phyloP scores from a whole-genome alignment of 2,113 vertebrate genomes.

The Pandion haliaetus region DNA sequence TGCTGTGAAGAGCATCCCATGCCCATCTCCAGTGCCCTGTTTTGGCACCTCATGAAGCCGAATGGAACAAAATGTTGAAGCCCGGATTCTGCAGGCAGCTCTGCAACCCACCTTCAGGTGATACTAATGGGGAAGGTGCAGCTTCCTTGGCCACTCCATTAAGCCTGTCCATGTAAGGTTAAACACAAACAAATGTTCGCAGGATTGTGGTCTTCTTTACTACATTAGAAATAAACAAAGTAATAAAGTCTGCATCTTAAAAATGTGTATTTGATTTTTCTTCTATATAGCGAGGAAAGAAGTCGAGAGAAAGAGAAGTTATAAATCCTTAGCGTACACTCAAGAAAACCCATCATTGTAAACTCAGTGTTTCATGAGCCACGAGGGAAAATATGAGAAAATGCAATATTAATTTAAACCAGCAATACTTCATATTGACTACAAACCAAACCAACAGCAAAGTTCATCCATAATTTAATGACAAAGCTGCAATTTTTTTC shows the following conservation, averaged over 20 bases:
- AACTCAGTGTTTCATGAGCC: neutral
- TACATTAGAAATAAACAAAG: neutral
- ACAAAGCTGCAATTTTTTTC: neutral
- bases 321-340: neutral
- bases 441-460: neutral
- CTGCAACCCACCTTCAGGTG: neutral
- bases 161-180: neutral
- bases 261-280: neutral
- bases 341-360: neutral
- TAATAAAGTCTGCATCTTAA: neutral
- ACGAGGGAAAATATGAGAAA: neutral
- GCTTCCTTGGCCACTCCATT: neutral
- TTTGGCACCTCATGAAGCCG: neutral
- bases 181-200: neutral
- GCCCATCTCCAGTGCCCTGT: neutral
- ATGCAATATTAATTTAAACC: neutral
- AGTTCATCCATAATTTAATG: neutral
- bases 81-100: accelerated
- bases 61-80: neutral
- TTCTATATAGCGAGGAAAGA: neutral
- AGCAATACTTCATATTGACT: neutral
- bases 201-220: neutral
- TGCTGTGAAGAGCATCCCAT: neutral
- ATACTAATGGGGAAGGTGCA: neutral
- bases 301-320: neutral